Percentiles rank a stretch among this genome's conserved stretches.
Evolutionary conservation across 2,888 invertebrate genomes (phyloP).

Genomic region (Ophion costatus): DNA sequence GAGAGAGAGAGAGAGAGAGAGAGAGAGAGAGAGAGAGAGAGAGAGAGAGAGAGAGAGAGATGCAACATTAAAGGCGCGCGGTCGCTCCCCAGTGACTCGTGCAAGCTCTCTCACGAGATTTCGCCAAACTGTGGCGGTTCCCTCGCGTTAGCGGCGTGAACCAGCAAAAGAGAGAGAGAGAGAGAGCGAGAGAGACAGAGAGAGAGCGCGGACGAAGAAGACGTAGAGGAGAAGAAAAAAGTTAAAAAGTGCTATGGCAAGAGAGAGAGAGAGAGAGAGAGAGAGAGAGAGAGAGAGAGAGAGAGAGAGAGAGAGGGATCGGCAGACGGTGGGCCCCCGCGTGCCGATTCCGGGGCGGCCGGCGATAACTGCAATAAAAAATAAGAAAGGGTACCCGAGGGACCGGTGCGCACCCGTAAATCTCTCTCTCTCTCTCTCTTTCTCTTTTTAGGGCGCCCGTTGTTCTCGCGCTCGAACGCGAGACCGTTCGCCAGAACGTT

Average conservation of each 20-base stretch:
- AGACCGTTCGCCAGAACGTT: constrained; percentile 50
- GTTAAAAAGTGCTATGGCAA: constrained; percentile 20
- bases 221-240: constrained; percentile 59
- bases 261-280: constrained; percentile 23
- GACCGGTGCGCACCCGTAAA: constrained; percentile 79
- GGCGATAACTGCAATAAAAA: constrained; percentile 70
- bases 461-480: constrained; percentile 65
- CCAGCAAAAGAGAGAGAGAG: constrained; percentile 52
- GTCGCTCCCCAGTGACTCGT: constrained; percentile 33
- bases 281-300: constrained; percentile 4
- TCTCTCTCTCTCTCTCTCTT: constrained; percentile 71
- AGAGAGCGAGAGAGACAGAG: constrained; percentile 56
- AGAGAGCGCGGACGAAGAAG: constrained; percentile 63
- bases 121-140: constrained; percentile 64
- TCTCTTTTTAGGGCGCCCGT: constrained; percentile 59
- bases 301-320: constrained; percentile 22
- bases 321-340: constrained; percentile 56
- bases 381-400: constrained; percentile 71
- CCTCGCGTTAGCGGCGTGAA: constrained; percentile 40
- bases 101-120: constrained; percentile 67
- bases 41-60: constrained; percentile 47
- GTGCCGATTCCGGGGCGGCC: constrained; percentile 69
- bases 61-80: constrained; percentile 35
- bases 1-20: neutral
- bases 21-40: constrained; percentile 61